A percentile compares a stretch with the other conserved stretches of the same genome.
Evolutionary conservation across 2,797 vertebrate species (phyloP).

Genomic region (Australoheros facetus): DNA sequence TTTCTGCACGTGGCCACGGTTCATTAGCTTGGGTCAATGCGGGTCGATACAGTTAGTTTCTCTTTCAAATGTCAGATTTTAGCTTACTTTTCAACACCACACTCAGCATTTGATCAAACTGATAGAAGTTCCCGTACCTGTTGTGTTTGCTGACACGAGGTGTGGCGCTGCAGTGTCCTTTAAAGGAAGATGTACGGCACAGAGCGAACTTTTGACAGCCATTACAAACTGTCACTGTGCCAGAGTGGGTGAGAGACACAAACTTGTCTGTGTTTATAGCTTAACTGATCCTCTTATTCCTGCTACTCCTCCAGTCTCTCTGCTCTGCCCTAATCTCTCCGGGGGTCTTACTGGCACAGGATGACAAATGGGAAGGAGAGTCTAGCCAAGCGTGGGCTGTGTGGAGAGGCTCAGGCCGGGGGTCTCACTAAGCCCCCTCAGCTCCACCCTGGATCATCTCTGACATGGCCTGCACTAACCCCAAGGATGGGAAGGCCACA

Average conservation of each 20-base stretch:
- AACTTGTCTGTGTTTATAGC: constrained; percentile 82
- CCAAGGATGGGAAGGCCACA: constrained; percentile 57
- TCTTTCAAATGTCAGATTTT: constrained; percentile 40
- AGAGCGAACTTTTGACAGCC: constrained; percentile 75
- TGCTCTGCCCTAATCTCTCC: constrained; percentile 80
- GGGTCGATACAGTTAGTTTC: constrained; percentile 62
- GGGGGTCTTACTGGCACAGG: constrained; percentile 78
- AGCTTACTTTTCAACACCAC: not conserved
- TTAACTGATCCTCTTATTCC: constrained; percentile 82
- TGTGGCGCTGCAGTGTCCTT: constrained; percentile 24
- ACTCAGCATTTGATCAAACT: constrained; percentile 9
- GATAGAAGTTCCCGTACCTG: constrained; percentile 19
- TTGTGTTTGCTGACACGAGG: constrained; percentile 19
- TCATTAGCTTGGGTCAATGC: constrained; percentile 67
- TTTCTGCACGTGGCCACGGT: constrained; percentile 39
- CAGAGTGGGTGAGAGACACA: constrained; percentile 75
- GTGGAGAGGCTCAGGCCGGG: constrained; percentile 74
- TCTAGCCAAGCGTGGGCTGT: constrained; percentile 78
- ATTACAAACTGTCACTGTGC: constrained; percentile 72
- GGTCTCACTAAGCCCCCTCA: constrained; percentile 77
- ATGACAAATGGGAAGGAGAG: constrained; percentile 81
- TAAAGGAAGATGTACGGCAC: constrained; percentile 62
- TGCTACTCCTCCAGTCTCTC: constrained; percentile 77
- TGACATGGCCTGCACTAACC: constrained; percentile 72
- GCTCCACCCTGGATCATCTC: constrained; percentile 73